Base-by-base conservation (phyloP, 2,888 invertebrate species). In the Drosophila paracracens region DNA sequence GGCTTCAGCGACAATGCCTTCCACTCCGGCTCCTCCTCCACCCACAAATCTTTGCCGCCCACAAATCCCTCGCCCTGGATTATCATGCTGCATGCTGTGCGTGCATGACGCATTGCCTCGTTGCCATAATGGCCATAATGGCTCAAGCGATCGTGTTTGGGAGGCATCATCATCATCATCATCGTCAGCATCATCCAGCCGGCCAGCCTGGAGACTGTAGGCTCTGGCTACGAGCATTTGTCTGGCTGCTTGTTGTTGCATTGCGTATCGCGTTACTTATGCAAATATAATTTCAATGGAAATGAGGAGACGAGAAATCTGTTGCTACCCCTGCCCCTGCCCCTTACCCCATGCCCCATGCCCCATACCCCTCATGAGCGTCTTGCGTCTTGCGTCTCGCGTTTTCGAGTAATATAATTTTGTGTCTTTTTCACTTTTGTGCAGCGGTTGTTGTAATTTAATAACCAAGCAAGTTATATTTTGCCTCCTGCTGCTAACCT, bases 221-320 rank as follows among this genome's bases (percentile, higher is more conserved):
- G 48, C 60, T 59, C 16, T 53, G 53, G 38, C 54, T 36, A 54
- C 46, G 46, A 52, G 43, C 51, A 36, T 64, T 64, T 66, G 66
- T 70, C 31, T 36, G 16, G 31, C 51, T 54, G 21, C 21, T 18
- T 51, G 48, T 13, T 53, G 43, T 68, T 68, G 83, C 69, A 46
- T 53, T 87, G 89, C 89, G 76, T 88, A 90, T 88, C 90, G 87
- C 87, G 87, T 90, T 88, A 89, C 89, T 90, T 90, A 88, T 90
- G 89, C 90, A 88, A 88, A 88, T 87, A 87, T 90, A 90, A 88
- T 87, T 90, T 88, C 82, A 82, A 76, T 88, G 82, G 85, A 86
- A 89, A 76, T 76, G 81, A 81, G 85, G 50, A 88, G 90, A 70
- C 86, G 78, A 81, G 88, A 75, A 89, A 83, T 87, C 80, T 74